phyloP scores from a whole-genome alignment of 2,888 invertebrate genomes.

The Meta bourneti region DNA sequence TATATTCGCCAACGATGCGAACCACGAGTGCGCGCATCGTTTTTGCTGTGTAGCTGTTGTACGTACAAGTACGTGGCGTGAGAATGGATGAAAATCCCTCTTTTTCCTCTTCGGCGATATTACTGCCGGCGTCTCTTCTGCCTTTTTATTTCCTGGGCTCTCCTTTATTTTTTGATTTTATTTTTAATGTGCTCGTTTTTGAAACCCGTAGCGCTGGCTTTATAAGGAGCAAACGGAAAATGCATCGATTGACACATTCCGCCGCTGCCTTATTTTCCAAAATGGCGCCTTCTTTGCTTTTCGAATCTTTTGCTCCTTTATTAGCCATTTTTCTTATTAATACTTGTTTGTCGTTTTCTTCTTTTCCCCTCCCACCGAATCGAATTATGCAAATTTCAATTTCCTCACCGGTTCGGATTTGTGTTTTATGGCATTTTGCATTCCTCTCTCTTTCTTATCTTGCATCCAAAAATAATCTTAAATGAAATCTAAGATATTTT shows the following conservation, averaged over 20 bases:
- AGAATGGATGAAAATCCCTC: conserved; percentile 46
- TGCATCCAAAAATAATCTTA: too few relatives aligned
- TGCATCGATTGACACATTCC: conserved; percentile 73
- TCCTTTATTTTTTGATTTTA: conserved; percentile 26
- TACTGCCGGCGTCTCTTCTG: conserved; percentile 39
- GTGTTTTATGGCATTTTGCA: not conserved
- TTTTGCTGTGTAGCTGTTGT: conserved; percentile 2
- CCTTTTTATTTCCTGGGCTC: conserved; percentile 22
- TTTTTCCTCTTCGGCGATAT: conserved; percentile 27
- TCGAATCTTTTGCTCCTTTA: conserved; percentile 41
- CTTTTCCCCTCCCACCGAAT: not conserved
- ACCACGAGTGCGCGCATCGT: conserved; percentile 4
- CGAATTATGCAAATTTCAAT: conserved; percentile 1
- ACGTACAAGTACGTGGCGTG: conserved; percentile 38
- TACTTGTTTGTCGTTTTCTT: not conserved
- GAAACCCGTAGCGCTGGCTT: conserved; percentile 38
- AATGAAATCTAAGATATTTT: too few relatives aligned
- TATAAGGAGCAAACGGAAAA: conserved; percentile 68
- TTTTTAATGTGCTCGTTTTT: conserved; percentile 66
- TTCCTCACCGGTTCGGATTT: not conserved
- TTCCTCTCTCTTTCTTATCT: not conserved
- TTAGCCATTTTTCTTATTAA: conserved; percentile 19
- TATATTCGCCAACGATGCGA: conserved; percentile 31
- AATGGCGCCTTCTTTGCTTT: conserved; percentile 63
- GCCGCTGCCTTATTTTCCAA: conserved; percentile 64